Percentiles rank a stretch among this genome's conserved stretches.
These are phyloP conservation scores for Ptychodera flava DNA, from an alignment of 35 echinoderm and acorn worm genomes.

Conservation along the genomic window DNA sequence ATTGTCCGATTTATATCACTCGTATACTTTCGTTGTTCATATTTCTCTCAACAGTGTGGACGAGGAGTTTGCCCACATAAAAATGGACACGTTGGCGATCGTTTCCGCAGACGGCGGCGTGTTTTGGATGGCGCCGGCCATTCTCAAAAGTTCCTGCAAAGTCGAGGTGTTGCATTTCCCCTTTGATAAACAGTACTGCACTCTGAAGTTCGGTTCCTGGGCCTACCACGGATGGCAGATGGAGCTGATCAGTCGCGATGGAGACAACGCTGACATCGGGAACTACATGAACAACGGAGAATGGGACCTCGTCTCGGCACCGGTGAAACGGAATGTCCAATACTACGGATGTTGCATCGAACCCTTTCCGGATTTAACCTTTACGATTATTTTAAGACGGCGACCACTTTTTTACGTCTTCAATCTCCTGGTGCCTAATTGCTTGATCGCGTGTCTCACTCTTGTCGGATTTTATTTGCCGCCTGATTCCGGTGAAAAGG, in stretches of 20 bases:
- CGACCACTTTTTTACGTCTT: constrained; percentile 89
- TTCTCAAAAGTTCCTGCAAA: constrained; percentile 74
- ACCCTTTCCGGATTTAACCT: constrained; percentile 73
- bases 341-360: constrained; percentile 72
- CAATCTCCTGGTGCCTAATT: constrained; percentile 80
- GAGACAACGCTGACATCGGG: constrained; percentile 20
- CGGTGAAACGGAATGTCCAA: constrained; percentile 52
- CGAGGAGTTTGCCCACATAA: constrained; percentile 41
- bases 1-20: too few species aligned
- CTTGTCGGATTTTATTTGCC: constrained; percentile 93
- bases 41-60: constrained; percentile 78
- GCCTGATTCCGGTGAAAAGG: constrained; percentile 82
- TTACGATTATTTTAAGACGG: constrained; percentile 70
- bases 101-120: constrained; percentile 70
- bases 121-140: constrained; percentile 71
- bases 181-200: constrained; percentile 87
- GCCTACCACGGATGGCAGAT: constrained; percentile 74
- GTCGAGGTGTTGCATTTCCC: constrained; percentile 85
- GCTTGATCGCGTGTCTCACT: constrained; percentile 74
- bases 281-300: constrained; percentile 78
- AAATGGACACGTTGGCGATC: constrained; percentile 51
- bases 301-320: constrained; percentile 87
- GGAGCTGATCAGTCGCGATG: constrained; percentile 52
- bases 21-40: too few species aligned
- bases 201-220: constrained; percentile 94